phyloP scores from a whole-genome alignment of 1,140 invertebrate species.

The Dufourea novaeangliae region DNA sequence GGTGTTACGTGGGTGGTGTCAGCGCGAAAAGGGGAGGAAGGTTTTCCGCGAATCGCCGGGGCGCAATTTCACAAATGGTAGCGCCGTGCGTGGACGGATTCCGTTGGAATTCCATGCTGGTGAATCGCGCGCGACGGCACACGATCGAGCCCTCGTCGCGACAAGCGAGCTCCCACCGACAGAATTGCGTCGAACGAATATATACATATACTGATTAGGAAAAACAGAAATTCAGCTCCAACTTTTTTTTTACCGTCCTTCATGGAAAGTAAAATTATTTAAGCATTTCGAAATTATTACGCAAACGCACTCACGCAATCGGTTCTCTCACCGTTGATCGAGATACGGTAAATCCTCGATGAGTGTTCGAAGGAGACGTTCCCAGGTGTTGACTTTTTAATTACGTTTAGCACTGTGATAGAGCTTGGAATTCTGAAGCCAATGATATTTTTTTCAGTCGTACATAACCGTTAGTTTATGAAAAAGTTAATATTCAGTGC shows the following conservation, averaged over 20 bases:
- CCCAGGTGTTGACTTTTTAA: no score
- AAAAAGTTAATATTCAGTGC: no score
- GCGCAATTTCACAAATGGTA: conserved; percentile 18
- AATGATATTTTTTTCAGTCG: no score
- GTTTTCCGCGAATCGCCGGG: not conserved
- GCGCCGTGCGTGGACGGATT: conserved; percentile 9
- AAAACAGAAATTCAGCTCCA: not conserved
- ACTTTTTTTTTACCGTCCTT: not conserved
- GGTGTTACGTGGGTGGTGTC: not conserved
- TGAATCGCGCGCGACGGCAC: conserved; percentile 16
- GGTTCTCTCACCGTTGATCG: no score
- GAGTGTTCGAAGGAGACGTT: no score
- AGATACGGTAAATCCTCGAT: no score
- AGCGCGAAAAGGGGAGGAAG: not conserved
- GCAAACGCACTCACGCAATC: no score
- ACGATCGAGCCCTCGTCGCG: not conserved
- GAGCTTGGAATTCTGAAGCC: no score
- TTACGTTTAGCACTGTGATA: no score
- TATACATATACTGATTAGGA: conserved; percentile 30
- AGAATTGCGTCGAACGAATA: conserved; percentile 24
- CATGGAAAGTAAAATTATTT: not conserved
- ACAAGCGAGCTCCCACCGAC: not conserved
- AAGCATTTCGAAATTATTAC: not conserved
- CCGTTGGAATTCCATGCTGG: conserved; percentile 35
- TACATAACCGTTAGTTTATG: no score